Conservation (phyloP, 2,888 invertebrate species). For the Netelia virgata region DNA sequence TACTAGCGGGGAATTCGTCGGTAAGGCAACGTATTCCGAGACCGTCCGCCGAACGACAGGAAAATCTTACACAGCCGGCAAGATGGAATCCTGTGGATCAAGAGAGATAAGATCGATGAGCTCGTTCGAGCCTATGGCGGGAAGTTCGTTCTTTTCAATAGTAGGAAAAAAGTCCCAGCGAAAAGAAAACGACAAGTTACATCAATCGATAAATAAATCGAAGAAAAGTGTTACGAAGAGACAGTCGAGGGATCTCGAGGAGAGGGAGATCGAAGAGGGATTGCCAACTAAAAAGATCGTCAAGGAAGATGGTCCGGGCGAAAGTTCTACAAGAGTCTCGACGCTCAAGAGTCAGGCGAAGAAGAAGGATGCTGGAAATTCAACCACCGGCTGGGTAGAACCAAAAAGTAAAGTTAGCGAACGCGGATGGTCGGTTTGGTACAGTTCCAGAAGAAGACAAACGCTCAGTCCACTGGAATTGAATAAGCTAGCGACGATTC, state of each 20-base stretch:
- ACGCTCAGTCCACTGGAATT: constrained; percentile 74
- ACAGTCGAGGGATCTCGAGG: constrained; percentile 57
- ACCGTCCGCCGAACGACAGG: constrained; percentile 76
- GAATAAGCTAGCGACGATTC: constrained; percentile 78
- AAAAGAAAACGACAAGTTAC: constrained; percentile 73
- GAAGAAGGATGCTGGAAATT: constrained; percentile 61
- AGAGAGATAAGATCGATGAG: constrained; percentile 59
- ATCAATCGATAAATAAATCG: constrained; percentile 72
- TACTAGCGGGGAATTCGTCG: constrained; percentile 60
- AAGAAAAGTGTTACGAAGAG: constrained; percentile 67
- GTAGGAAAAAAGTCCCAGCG: constrained; percentile 72
- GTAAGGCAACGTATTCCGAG: constrained; percentile 80
- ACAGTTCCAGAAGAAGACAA: constrained; percentile 78
- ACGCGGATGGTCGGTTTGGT: constrained; percentile 80
- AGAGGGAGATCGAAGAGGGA: constrained; percentile 45
- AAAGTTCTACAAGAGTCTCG: constrained; percentile 31
- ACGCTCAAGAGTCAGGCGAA: constrained; percentile 61
- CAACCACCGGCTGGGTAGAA: constrained; percentile 64
- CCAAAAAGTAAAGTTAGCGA: constrained; percentile 74
- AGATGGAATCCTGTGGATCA: constrained; percentile 69
- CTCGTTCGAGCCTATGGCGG: constrained; percentile 53
- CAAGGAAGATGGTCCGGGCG: constrained; percentile 44
- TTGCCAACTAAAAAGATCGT: constrained; percentile 40
- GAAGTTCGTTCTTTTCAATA: constrained; percentile 69
- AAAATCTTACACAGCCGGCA: constrained; percentile 63